Evolutionary conservation across 37 sponge, comb jelly and placozoan species (phyloP).

Genomic region (Oopsacas minuta): DNA sequence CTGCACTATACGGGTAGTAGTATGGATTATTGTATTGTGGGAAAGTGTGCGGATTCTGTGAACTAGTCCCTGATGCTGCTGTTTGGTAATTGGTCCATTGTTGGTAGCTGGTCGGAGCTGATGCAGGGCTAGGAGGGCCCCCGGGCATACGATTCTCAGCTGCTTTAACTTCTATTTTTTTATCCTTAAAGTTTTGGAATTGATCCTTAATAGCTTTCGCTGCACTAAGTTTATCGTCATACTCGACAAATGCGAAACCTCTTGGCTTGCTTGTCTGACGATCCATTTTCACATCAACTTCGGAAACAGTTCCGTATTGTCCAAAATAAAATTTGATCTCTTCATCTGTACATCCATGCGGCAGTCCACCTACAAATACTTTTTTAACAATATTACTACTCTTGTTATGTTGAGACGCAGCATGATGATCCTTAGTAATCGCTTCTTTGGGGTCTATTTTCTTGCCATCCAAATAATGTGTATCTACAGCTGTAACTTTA

Average conservation of each 20-base stretch:
- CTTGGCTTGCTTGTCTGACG: neutral
- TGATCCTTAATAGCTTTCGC: neutral
- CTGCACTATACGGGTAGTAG: neutral
- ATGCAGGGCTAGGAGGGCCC: neutral
- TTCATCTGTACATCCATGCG: constrained; percentile 24
- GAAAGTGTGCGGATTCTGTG: neutral
- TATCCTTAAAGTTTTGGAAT: constrained; percentile 1
- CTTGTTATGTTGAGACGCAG: neutral
- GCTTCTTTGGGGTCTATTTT: constrained; percentile 52
- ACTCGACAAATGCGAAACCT: constrained; percentile 19
- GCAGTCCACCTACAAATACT: constrained; percentile 50
- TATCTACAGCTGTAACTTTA: neutral
- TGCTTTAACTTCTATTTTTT: neutral
- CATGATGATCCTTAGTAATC: constrained; percentile 1
- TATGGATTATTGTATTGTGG: too few relatives aligned
- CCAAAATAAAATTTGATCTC: constrained; percentile 24
- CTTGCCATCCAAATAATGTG: neutral
- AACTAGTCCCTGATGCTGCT: neutral
- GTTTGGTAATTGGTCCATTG: neutral
- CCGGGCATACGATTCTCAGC: neutral
- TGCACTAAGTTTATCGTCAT: neutral
- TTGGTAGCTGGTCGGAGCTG: too few relatives aligned
- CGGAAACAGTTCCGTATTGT: constrained; percentile 28
- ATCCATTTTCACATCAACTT: neutral
- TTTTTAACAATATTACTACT: neutral